A percentile compares a stretch with the other conserved stretches of the same genome.
phyloP scores from a whole-genome alignment of 2,113 vertebrate species.

The Lagopus leucura region DNA sequence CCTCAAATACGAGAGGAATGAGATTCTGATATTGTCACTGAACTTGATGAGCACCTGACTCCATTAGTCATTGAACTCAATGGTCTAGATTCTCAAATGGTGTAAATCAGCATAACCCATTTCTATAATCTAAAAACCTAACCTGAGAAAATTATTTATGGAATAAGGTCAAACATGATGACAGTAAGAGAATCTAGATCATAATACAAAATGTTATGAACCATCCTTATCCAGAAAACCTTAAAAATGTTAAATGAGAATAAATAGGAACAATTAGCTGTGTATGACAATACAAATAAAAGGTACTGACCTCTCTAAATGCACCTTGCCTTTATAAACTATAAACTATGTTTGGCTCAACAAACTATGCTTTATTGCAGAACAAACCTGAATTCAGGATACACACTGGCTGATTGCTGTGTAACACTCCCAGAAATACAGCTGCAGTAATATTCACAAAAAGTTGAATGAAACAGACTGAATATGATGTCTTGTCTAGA shows the following conservation, averaged over 20 bases:
- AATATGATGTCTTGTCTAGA: background rate
- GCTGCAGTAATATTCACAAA: background rate
- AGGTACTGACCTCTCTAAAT: background rate
- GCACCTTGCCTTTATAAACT: background rate
- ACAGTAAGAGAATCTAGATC: background rate
- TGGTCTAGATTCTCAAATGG: background rate
- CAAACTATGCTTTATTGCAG: background rate
- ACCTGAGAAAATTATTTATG: background rate
- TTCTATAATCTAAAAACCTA: background rate
- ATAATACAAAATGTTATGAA: background rate
- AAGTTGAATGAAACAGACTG: background rate
- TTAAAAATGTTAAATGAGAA: background rate
- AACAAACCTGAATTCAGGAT: background rate
- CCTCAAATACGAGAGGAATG: background rate
- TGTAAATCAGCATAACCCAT: background rate
- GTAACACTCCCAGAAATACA: background rate
- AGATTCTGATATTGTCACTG: constrained; percentile 16
- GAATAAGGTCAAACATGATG: background rate
- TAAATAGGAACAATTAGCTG: background rate
- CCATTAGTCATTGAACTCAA: constrained; percentile 26
- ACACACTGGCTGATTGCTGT: background rate
- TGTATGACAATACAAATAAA: background rate
- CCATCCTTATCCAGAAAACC: background rate
- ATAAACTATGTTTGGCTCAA: background rate
- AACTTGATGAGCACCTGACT: constrained; percentile 38